These are phyloP conservation scores for Chamaea fasciata DNA, from an alignment of 2,113 vertebrate genomes.

Conservation along the genomic window DNA sequence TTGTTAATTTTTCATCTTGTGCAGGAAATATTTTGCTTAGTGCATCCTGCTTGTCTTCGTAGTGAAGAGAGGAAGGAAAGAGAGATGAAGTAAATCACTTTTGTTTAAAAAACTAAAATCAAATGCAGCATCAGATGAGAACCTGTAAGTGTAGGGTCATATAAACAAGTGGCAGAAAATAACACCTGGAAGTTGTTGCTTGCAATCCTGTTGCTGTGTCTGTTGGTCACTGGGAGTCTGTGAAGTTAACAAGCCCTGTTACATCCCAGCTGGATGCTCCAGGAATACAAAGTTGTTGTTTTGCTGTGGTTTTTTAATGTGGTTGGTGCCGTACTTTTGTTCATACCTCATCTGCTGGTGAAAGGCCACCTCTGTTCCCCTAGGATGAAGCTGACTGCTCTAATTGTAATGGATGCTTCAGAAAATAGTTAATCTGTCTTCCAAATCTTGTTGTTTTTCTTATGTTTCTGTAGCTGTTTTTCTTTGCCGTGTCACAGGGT, in stretches of 20 bases:
- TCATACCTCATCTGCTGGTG: not conserved
- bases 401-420: not conserved
- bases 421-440: fast-evolving
- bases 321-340: not conserved
- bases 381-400: not conserved
- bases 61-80: not conserved
- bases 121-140: not conserved
- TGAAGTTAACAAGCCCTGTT: not conserved
- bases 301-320: not conserved
- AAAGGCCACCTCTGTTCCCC: not conserved
- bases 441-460: not conserved
- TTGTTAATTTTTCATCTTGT: not conserved
- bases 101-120: not conserved
- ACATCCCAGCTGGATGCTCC: not conserved
- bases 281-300: not conserved
- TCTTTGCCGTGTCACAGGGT: not conserved
- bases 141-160: not conserved
- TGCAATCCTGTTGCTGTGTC: not conserved
- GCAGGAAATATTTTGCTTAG: not conserved
- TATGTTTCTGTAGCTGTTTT: not conserved
- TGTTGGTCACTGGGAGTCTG: not conserved
- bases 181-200: not conserved
- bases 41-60: fast-evolving
- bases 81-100: not conserved
- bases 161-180: not conserved